Evolutionary conservation across 2,888 invertebrate genomes (phyloP).

Genomic region (Tinea semifulvella): DNA sequence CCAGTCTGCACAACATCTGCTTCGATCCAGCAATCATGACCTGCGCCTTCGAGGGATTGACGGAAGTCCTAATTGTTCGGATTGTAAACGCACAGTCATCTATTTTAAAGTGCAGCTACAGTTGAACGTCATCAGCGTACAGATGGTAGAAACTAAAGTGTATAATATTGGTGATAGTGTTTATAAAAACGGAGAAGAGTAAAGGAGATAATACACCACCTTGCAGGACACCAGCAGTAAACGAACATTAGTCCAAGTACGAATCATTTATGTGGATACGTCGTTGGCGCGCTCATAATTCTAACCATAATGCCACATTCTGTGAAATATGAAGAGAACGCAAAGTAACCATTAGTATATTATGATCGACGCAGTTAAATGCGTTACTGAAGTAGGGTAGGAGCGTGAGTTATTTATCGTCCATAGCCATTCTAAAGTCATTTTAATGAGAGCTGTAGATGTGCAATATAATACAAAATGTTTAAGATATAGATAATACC

Average conservation of each 20-base stretch:
- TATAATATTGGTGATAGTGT: neutral
- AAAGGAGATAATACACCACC: no score
- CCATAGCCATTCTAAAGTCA: no score
- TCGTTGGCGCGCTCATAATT: neutral
- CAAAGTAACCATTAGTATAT: neutral
- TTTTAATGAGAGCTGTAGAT: no score
- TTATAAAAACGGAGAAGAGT: neutral
- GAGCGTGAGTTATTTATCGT: no score
- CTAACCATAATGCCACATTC: neutral
- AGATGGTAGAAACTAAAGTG: neutral
- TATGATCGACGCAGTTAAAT: no score
- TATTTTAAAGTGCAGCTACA: neutral
- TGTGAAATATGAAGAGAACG: neutral
- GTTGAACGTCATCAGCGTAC: neutral
- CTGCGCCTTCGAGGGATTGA: neutral
- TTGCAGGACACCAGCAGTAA: no score
- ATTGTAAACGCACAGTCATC: no score
- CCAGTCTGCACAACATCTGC: neutral
- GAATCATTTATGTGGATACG: neutral
- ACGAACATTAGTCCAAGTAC: no score
- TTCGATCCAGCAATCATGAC: neutral
- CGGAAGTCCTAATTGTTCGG: neutral
- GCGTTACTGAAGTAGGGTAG: no score
- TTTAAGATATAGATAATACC: no score
- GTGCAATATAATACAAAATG: no score